phyloP scores from a whole-genome alignment of 2,888 invertebrate genomes.

The Dryomyza anilis region DNA sequence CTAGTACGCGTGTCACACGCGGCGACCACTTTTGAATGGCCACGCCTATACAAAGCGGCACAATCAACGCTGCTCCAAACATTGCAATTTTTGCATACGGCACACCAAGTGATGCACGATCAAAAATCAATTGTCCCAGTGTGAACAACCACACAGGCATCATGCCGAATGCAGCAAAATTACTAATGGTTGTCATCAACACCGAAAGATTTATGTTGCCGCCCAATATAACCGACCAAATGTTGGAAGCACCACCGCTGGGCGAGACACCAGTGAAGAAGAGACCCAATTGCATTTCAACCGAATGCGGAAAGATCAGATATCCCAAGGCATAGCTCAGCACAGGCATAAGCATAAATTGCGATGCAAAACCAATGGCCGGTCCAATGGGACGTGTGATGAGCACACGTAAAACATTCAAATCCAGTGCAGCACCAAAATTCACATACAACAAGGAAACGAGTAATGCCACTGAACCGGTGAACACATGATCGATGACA shows the following conservation, averaged over 20 bases:
- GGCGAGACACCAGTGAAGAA: conserved; percentile 91
- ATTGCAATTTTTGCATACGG: conserved; percentile 79
- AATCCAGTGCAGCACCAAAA: conserved; percentile 87
- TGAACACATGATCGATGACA: conserved; percentile 75
- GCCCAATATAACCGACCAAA: conserved; percentile 90
- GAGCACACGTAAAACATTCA: conserved; percentile 56
- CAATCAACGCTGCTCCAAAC: conserved; percentile 75
- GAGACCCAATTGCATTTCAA: conserved; percentile 79
- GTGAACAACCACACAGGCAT: conserved; percentile 93
- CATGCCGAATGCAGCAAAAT: conserved; percentile 86
- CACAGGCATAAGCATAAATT: conserved; percentile 86
- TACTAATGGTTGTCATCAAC: conserved; percentile 93
- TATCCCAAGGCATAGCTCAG: conserved; percentile 76
- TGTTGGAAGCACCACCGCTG: conserved; percentile 95
- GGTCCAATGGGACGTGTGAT: conserved; percentile 70
- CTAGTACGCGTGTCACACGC: conserved; percentile 71
- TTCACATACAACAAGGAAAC: conserved; percentile 85
- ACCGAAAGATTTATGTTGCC: conserved; percentile 93
- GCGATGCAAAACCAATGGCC: conserved; percentile 75
- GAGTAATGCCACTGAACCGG: conserved; percentile 74
- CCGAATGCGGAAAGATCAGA: conserved; percentile 71
- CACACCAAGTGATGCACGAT: conserved; percentile 72
- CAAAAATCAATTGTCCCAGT: conserved; percentile 77
- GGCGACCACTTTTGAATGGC: conserved; percentile 73
- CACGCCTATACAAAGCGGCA: conserved; percentile 74